Conservation (phyloP, 2,113 vertebrate genomes). For the Phylloscopus trochilus region DNA sequence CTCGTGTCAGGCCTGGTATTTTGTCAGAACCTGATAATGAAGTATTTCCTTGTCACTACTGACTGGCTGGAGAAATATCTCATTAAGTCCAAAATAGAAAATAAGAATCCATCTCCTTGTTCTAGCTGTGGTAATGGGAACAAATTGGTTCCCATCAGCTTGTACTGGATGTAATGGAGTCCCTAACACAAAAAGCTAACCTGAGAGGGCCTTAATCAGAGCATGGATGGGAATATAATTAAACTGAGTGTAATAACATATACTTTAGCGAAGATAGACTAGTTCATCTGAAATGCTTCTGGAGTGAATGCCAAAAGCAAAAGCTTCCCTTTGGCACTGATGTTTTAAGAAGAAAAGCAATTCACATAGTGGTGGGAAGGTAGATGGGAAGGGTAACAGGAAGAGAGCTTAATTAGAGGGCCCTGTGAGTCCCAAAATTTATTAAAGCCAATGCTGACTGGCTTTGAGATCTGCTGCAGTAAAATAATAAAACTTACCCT, state of each 20-base stretch:
- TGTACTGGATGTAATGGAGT: not conserved
- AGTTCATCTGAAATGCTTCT: not conserved
- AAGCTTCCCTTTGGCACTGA: not conserved
- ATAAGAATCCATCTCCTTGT: not conserved
- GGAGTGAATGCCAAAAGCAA: not conserved
- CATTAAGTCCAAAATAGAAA: not conserved
- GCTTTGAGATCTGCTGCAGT: not conserved
- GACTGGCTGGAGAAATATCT: not conserved
- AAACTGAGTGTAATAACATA: not conserved
- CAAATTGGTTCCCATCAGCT: not conserved
- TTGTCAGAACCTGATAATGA: not conserved
- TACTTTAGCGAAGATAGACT: not conserved
- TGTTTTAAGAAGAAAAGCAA: not conserved
- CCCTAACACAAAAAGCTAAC: not conserved
- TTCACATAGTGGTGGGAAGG: not conserved
- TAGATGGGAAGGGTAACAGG: not conserved
- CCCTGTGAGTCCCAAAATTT: not conserved
- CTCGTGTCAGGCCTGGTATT: not conserved
- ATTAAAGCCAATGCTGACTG: not conserved
- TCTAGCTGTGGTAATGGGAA: not conserved
- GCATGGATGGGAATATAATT: not conserved
- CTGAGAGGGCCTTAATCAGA: not conserved
- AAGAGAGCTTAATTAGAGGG: not conserved
- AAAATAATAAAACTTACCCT: not conserved
- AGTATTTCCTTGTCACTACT: not conserved